Percentiles rank a stretch among this genome's conserved stretches.
phyloP scores from a whole-genome alignment of 2,797 vertebrate genomes.

The Poecilia picta region DNA sequence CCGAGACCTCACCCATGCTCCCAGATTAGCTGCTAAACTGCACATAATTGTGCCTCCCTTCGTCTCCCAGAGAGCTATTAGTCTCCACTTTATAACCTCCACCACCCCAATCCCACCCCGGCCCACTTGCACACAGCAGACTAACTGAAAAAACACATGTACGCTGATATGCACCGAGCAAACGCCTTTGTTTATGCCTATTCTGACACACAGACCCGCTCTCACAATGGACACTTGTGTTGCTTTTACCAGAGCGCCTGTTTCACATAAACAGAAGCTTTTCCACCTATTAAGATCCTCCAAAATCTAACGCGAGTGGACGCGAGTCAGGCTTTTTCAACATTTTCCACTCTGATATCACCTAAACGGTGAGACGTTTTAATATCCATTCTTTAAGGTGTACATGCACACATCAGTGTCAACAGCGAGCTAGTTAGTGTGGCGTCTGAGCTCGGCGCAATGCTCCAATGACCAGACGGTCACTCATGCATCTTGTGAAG shows the following conservation, averaged over 20 bases:
- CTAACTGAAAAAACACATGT: slow-evolving; percentile 52
- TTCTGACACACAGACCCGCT: slow-evolving; percentile 15
- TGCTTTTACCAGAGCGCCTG: slow-evolving; percentile 2
- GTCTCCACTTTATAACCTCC: slow-evolving; percentile 85
- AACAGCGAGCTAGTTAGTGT: slow-evolving; percentile 60
- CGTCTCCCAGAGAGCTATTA: slow-evolving; percentile 93
- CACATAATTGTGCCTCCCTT: slow-evolving; percentile 93
- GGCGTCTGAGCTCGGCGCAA: slow-evolving; percentile 65
- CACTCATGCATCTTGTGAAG: slow-evolving; percentile 71
- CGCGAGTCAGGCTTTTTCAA: slow-evolving; percentile 5
- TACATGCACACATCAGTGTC: slow-evolving; percentile 52
- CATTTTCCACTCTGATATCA: neutral
- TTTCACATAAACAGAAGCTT: slow-evolving; percentile 1
- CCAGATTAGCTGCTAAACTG: slow-evolving; percentile 95
- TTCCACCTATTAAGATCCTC: neutral
- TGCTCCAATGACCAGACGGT: slow-evolving; percentile 74
- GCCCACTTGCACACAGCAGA: slow-evolving; percentile 39
- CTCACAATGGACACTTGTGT: neutral
- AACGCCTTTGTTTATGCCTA: slow-evolving; percentile 27
- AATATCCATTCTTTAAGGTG: slow-evolving; percentile 30
- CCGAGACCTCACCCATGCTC: slow-evolving; percentile 89
- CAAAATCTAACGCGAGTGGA: slow-evolving; percentile 7
- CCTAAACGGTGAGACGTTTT: slow-evolving; percentile 19
- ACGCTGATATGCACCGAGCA: slow-evolving; percentile 21
- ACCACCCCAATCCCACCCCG: slow-evolving; percentile 9